These are phyloP conservation scores for Ianthella basta DNA, from an alignment of 37 sponge, comb jelly and placozoan species.

Conservation along the genomic window DNA sequence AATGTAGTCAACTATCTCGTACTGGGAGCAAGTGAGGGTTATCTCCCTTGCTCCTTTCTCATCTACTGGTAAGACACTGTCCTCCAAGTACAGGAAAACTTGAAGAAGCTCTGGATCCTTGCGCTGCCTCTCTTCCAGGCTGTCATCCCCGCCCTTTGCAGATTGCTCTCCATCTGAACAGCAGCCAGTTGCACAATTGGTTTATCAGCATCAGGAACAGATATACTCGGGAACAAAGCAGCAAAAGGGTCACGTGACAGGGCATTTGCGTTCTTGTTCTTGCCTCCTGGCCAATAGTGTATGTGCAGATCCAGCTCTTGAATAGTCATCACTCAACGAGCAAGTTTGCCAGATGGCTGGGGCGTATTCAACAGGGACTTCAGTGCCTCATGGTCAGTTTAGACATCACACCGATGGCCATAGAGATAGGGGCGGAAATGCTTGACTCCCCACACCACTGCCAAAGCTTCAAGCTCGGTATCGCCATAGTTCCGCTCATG, in stretches of 20 bases:
- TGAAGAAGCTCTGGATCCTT: conserved; percentile 17
- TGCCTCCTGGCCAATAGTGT: too few relatives aligned
- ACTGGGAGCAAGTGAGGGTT: neutral
- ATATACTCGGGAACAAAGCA: too few relatives aligned
- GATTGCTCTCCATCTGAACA: too few relatives aligned
- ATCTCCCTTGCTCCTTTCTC: conserved; percentile 1
- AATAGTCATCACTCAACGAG: conserved; percentile 70
- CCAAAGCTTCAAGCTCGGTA: conserved; percentile 59
- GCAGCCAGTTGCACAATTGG: too few relatives aligned
- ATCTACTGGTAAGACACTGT: conserved; percentile 23
- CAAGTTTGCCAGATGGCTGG: conserved; percentile 55
- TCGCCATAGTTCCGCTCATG: conserved; percentile 59
- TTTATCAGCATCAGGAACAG: too few relatives aligned
- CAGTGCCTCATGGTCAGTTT: conserved; percentile 64
- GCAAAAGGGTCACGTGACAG: too few relatives aligned
- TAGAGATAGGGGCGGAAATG: conserved; percentile 65
- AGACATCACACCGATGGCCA: conserved; percentile 49
- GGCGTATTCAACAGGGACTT: conserved; percentile 64
- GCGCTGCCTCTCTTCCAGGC: conserved; percentile 27
- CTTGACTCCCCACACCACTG: conserved; percentile 65
- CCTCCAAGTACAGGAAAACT: conserved; percentile 7
- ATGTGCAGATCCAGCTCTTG: too few relatives aligned
- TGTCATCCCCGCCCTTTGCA: too few relatives aligned
- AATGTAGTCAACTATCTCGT: neutral
- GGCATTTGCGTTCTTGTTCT: too few relatives aligned